A percentile compares a stretch with the other conserved stretches of the same genome.
Evolutionary conservation across 2,888 invertebrate genomes (phyloP).

Genomic region (Noctuana brunneofusca): DNA sequence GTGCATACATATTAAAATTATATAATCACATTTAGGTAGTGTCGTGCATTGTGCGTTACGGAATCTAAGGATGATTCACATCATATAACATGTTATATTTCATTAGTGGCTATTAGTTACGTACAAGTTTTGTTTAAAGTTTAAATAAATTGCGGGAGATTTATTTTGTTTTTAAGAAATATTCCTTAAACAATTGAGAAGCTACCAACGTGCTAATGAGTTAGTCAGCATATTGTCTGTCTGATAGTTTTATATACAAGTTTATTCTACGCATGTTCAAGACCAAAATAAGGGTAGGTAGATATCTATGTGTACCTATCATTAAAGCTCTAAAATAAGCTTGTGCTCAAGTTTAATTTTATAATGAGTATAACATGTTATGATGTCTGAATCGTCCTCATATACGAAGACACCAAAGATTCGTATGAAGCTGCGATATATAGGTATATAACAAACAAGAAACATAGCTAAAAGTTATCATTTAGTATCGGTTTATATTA

Average conservation of each 20-base stretch:
- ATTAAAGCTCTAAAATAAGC: too few species aligned
- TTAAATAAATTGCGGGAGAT: too few species aligned
- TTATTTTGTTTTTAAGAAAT: too few species aligned
- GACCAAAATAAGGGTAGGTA: too few species aligned
- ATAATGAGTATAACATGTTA: not conserved
- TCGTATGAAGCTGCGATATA: constrained; percentile 57
- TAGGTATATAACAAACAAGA: constrained; percentile 44
- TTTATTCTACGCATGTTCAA: too few species aligned
- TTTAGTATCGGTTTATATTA: constrained; percentile 14
- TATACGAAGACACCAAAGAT: constrained; percentile 46
- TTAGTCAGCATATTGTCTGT: too few species aligned
- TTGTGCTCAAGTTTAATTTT: too few species aligned
- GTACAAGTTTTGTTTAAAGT: too few species aligned
- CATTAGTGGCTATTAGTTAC: not conserved
- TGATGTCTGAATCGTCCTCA: constrained; percentile 17
- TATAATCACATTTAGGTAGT: constrained; percentile 41
- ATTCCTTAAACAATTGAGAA: too few species aligned
- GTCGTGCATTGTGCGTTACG: constrained; percentile 33
- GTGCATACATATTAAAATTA: constrained; percentile 41
- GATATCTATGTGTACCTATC: too few species aligned
- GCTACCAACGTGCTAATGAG: too few species aligned
- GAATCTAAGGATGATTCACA: constrained; percentile 19
- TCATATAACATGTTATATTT: constrained; percentile 10
- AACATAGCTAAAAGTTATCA: constrained; percentile 24
- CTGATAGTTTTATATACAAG: too few species aligned